Percentiles rank a stretch among this genome's conserved stretches.
Evolutionary conservation across 2,113 vertebrate genomes (phyloP).

Genomic region (Cyanoliseus patagonus): DNA sequence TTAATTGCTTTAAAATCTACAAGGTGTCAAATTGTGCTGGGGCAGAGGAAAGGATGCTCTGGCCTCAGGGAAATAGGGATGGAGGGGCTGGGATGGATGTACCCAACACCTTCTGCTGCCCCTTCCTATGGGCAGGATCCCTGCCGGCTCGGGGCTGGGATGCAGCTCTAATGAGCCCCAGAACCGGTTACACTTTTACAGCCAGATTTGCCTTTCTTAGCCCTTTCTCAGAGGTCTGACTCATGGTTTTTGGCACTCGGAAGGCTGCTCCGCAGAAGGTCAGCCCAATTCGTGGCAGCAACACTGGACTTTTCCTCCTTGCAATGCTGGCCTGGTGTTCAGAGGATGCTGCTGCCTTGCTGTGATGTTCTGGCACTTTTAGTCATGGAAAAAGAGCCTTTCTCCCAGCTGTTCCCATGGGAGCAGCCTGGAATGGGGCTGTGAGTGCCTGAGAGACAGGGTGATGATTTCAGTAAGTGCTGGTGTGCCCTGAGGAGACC

Average conservation of each 20-base stretch:
- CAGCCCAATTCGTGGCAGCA: slow-evolving; percentile 5
- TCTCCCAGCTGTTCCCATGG: neutral
- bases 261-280: neutral
- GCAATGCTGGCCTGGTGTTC: neutral
- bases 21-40: neutral
- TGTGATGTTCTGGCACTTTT: neutral
- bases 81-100: neutral
- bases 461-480: fast-evolving
- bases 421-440: neutral
- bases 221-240: slow-evolving; percentile 14
- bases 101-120: neutral
- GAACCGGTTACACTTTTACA: neutral
- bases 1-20: neutral
- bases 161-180: neutral
- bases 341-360: neutral
- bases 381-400: neutral
- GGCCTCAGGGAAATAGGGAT: neutral
- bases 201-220: neutral
- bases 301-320: neutral
- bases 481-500: neutral
- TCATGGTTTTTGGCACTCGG: slow-evolving; percentile 20
- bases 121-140: neutral
- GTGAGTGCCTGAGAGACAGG: fast-evolving
- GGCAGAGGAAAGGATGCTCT: neutral
- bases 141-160: neutral